A percentile compares a stretch with the other conserved stretches of the same genome.
Conservation (phyloP, 2,888 invertebrate species). For the Lordiphosa fenestrarum region DNA sequence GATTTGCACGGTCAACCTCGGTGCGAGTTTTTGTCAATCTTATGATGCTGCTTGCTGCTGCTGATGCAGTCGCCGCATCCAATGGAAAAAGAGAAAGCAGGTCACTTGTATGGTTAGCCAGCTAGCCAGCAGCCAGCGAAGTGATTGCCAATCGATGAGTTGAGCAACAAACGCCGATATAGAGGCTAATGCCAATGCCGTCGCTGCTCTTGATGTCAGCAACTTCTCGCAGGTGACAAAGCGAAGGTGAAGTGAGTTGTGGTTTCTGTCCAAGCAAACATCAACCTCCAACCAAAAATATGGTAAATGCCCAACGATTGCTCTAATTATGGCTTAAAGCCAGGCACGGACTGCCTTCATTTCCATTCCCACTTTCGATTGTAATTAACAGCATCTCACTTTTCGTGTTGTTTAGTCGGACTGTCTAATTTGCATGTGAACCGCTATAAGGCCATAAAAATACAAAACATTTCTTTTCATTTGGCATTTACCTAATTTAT, state of each 20-base stretch:
- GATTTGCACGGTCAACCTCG: conserved; percentile 55
- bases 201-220: conserved; percentile 15
- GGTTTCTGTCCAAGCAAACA: conserved; percentile 14
- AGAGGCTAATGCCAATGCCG: conserved; percentile 55
- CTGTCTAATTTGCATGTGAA: conserved; percentile 59
- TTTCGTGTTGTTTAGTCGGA: conserved; percentile 43
- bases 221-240: conserved; percentile 68
- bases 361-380: conserved; percentile 59
- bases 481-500: conserved; percentile 54
- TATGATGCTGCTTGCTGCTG: conserved; percentile 13
- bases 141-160: conserved; percentile 73
- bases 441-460: conserved; percentile 63
- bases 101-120: conserved; percentile 72
- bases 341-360: conserved; percentile 24
- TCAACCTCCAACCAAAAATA: conserved; percentile 22
- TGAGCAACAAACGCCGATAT: conserved; percentile 59
- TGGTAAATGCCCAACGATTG: conserved; percentile 24
- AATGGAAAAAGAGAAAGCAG: conserved; percentile 78
- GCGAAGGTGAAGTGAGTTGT: conserved; percentile 40
- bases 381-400: conserved; percentile 61
- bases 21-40: conserved; percentile 32
- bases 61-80: conserved; percentile 42
- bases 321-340: conserved; percentile 53
- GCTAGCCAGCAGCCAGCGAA: conserved; percentile 52
- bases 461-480: conserved; percentile 63